Base-by-base conservation (phyloP, 2,797 vertebrate species). In the Clamator glandarius region DNA sequence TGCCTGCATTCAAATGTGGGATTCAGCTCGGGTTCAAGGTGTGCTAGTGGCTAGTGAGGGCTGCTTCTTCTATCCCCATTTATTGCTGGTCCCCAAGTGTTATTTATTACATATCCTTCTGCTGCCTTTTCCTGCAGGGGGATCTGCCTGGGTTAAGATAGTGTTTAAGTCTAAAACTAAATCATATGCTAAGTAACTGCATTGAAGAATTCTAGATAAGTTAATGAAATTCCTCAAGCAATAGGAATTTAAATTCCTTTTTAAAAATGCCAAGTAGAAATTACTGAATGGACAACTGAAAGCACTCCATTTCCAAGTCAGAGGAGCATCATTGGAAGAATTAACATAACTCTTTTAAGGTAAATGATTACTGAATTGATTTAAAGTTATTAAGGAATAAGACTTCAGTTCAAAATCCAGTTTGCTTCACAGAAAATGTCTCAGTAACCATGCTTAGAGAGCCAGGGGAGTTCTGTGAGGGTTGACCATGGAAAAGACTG, bases 401-500 rank as follows among this genome's bases (percentile, higher is more conserved):
- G 44, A 13, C 33, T 51, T 89, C 28, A 12, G 12, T 73, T 62
- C 39, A 66, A 62, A 68, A 82, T 15, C 6, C 3, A 0, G 7
- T 50, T 88, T 7, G 2, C 24, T 50, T 81, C 72, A 18, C 28
- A 48, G 62, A 52, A 81, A 74, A 44, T 23, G n/a, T 14, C 42
- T 28, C 25, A 17, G 31, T 25, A 44, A 8, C 80, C 76, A 8
- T 1, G 10, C 0, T 3, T 0, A 1, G 52, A 57, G 48, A 59
- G 33, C 41, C 35, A 1, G 15, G 17, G 3, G 63, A 41, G 25
- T 16, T 18, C 29, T 2, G 2, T 11, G 50, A 62, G 41, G 29
- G 19, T 31, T 29, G 9, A 11, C 0, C 1, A 75, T 79, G 81
- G 41, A 61, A 36, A 35, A n/a, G 41, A 7, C 17, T 0, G 0